Evolutionary conservation across 2,888 invertebrate species (phyloP).

Genomic region (Drosophila prostipennis): DNA sequence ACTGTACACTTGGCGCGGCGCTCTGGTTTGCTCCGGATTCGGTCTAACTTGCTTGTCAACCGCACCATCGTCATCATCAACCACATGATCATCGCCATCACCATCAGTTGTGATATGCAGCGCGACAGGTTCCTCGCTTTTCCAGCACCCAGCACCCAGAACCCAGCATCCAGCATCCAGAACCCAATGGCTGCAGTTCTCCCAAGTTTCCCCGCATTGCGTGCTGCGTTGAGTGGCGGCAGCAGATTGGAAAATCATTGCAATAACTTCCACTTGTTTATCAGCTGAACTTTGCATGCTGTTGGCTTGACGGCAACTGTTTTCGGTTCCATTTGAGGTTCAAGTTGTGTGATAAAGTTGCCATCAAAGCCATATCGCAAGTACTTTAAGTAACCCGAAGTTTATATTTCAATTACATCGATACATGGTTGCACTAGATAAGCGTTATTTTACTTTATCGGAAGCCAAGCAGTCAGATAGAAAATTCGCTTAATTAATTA

Average conservation of each 20-base stretch:
- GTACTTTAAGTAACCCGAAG: not conserved
- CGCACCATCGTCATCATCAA: slow-evolving; percentile 14
- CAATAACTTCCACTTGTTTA: slow-evolving; percentile 38
- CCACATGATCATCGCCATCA: slow-evolving; percentile 19
- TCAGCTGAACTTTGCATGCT: slow-evolving; percentile 16
- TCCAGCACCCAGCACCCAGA: not conserved
- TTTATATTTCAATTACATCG: slow-evolving; percentile 7
- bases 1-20: slow-evolving; percentile 1
- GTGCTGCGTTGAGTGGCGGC: slow-evolving; percentile 16
- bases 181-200: not conserved
- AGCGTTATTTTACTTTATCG: too few relatives aligned
- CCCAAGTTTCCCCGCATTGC: not conserved
- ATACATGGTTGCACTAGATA: not conserved
- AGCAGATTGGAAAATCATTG: slow-evolving; percentile 35
- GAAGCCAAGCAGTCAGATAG: too few relatives aligned
- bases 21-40: not conserved
- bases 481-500: too few relatives aligned
- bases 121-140: slow-evolving; percentile 25
- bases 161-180: too few relatives aligned
- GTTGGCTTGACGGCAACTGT: slow-evolving; percentile 2
- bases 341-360: slow-evolving; percentile 9
- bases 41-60: slow-evolving; percentile 7
- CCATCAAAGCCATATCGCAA: not conserved
- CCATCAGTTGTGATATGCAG: slow-evolving; percentile 18
- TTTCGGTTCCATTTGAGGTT: slow-evolving; percentile 14